A percentile compares a stretch with the other conserved stretches of the same genome.
Conservation (phyloP, 2,888 invertebrate species). For the Orthonychiurus folsomi region DNA sequence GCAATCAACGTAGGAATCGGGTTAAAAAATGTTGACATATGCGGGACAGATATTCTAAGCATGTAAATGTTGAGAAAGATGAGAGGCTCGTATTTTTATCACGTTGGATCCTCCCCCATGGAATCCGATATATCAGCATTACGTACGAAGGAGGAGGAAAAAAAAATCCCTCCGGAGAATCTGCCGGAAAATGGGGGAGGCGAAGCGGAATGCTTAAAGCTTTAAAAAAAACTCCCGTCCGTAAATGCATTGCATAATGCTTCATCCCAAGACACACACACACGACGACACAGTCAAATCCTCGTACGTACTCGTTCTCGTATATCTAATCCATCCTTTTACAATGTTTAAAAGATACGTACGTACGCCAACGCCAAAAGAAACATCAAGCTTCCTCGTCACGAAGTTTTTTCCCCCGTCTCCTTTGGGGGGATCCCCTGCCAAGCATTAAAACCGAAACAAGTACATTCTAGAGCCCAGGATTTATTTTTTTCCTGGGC, state of each 20-base stretch:
- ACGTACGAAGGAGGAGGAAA: background rate
- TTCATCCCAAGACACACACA: too few species aligned
- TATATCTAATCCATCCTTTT: background rate
- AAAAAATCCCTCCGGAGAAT: background rate
- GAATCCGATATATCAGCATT: background rate
- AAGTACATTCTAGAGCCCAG: background rate
- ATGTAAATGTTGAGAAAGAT: conserved; percentile 1
- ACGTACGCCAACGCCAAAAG: background rate
- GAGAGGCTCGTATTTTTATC: background rate
- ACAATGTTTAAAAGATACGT: conserved; percentile 1
- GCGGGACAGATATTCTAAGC: conserved; percentile 1
- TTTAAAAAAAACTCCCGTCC: too few species aligned
- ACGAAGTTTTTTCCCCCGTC: background rate
- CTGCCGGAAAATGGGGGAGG: background rate
- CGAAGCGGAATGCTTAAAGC: background rate
- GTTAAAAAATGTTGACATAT: conserved; percentile 1
- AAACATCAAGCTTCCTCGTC: background rate
- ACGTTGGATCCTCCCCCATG: background rate
- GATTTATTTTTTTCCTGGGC: too few species aligned
- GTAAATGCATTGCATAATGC: too few species aligned
- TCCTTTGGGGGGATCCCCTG: background rate
- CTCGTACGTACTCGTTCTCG: too few species aligned
- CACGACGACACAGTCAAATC: too few species aligned
- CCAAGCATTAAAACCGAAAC: background rate
- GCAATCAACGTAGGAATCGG: background rate